phyloP scores from a whole-genome alignment of 2,888 invertebrate species.

The Aphodius granarius region DNA sequence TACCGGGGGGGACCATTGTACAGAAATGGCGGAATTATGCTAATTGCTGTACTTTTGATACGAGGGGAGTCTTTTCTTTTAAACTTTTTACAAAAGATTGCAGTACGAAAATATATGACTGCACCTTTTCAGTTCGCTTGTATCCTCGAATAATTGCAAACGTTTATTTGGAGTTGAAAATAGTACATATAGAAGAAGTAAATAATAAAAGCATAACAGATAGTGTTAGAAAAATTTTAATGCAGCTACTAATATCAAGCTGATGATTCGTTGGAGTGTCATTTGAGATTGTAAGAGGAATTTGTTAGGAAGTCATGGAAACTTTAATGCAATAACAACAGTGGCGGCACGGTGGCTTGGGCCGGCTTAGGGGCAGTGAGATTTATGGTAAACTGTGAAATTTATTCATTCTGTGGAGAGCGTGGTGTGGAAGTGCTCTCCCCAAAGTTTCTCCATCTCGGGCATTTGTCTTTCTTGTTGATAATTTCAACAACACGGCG shows the following conservation, averaged over 20 bases:
- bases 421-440: neutral
- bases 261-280: neutral
- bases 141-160: no score
- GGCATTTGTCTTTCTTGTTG: constrained; percentile 19
- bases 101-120: neutral
- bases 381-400: constrained; percentile 15
- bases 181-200: no score
- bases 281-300: neutral
- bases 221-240: no score
- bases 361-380: neutral
- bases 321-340: neutral
- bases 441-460: constrained; percentile 2
- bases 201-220: no score
- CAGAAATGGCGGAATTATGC: constrained; percentile 27
- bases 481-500: constrained; percentile 19
- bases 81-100: neutral
- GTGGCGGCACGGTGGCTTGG: neutral
- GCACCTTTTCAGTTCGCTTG: neutral
- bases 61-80: neutral
- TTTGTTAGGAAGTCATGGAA: neutral
- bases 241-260: no score
- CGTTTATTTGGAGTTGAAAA: no score
- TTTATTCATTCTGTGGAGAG: constrained; percentile 12
- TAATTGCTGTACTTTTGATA: constrained; percentile 25
- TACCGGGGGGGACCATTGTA: constrained; percentile 23